Conservation (phyloP, 2,888 invertebrate species). For the Phaonia tiefii region DNA sequence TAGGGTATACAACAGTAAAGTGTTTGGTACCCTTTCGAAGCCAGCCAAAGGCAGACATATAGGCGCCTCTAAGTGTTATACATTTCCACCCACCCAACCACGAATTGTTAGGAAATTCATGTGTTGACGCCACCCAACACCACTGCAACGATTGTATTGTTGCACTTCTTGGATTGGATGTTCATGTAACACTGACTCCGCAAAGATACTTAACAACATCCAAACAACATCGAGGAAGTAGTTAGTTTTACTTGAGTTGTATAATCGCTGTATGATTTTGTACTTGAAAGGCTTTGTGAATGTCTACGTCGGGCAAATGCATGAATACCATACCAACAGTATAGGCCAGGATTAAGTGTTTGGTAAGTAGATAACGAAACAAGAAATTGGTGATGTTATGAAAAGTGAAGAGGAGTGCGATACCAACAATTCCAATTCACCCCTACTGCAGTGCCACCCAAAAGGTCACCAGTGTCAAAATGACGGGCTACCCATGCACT, state of each 20-base stretch:
- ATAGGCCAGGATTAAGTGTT: not conserved
- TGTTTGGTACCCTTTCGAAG: no score
- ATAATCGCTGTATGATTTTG: not conserved
- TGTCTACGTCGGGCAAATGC: not conserved
- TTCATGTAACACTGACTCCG: not conserved
- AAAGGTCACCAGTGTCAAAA: not conserved
- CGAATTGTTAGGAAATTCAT: slow-evolving; percentile 24
- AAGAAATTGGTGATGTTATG: not conserved
- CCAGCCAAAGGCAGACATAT: not conserved
- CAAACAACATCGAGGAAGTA: not conserved
- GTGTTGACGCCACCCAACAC: not conserved
- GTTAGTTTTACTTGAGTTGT: slow-evolving; percentile 9
- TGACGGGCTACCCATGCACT: not conserved
- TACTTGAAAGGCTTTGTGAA: slow-evolving; percentile 19
- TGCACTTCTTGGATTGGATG: not conserved
- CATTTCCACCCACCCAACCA: not conserved
- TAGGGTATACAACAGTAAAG: no score
- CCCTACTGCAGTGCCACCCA: no score
- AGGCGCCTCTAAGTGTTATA: slow-evolving; percentile 2
- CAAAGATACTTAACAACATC: not conserved
- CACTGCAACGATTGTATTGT: not conserved
- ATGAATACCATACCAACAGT: no score
- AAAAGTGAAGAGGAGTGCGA: not conserved
- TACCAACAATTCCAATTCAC: not conserved
- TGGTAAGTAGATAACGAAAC: not conserved